Base-by-base conservation (phyloP, 2,113 vertebrate genomes). In the Synchiropus splendidus region DNA sequence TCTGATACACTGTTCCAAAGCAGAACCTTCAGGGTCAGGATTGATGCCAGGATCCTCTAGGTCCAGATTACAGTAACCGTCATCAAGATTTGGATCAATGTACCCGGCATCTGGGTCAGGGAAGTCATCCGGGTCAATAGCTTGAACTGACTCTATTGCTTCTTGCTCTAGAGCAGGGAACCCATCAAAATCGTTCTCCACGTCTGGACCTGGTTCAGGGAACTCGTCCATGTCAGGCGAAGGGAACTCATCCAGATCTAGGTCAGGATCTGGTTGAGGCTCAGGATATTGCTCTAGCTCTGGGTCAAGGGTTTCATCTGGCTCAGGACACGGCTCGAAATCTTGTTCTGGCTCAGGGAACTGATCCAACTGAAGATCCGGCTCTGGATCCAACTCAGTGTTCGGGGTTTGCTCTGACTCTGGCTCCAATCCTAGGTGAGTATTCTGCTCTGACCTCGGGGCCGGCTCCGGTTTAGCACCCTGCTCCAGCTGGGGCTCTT, bases 1-100 rank as follows among this genome's bases (percentile, higher is more conserved):
- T 48, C 61, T 51, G 10, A 78, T 75, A 16, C 62, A 70, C 16
- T 78, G 70, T 18, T 83, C 80, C 45, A 82, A 53, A 18, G 64
- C 46, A 0, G 73, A 78, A 45, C 79, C 72, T 2, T 79, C 70
- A 36, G 59, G 42, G 12, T 81, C 74, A 11, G 70, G 47, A 1
- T 39, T 16, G 17, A 51, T 54, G n/a, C 66, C 54, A 6, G 72
- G 38, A 6, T 10, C 13, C n/a, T 67, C 64, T 9, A 42, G 30
- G 12, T 53, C 55, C 14, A 62, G 35, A 51, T 61, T 51, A 47
- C 73, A 64, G 15, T 32, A 51, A 36, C 54, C 18, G 10, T 71
- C 42, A 34, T 67, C 51, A 1, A 45, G 40, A 61, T 44, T 42
- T 6, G 50, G 36, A 9, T 58, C 50, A 33, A 31, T 34, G 15